Evolutionary conservation across 2,113 vertebrate genomes (phyloP).

Genomic region (Rattus norvegicus): DNA sequence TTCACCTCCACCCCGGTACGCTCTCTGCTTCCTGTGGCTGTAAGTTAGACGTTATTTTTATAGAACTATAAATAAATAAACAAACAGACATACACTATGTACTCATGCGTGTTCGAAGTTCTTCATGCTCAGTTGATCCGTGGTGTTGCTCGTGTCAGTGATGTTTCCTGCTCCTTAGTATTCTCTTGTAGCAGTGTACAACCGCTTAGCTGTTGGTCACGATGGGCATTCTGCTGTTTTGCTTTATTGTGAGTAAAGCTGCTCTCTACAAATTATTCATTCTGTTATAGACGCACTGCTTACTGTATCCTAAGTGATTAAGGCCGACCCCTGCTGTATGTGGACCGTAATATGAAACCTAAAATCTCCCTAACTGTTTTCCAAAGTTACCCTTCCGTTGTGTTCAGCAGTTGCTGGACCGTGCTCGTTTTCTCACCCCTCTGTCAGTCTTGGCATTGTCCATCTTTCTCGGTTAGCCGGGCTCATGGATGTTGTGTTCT

Average conservation of each 20-base stretch:
- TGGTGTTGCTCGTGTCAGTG: not conserved
- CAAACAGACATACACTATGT: too few relatives aligned
- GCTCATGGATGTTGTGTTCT: not conserved
- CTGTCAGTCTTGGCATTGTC: not conserved
- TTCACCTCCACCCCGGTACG: not conserved
- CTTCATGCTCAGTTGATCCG: not conserved
- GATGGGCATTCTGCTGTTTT: slow-evolving; percentile 14
- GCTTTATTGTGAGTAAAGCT: slow-evolving; percentile 56
- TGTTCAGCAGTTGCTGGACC: not conserved
- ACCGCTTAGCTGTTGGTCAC: not conserved
- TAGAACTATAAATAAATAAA: not conserved
- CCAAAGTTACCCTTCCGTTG: not conserved
- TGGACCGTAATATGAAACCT: not conserved
- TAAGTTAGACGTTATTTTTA: slow-evolving; percentile 6
- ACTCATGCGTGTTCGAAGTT: not conserved
- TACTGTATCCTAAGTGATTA: not conserved
- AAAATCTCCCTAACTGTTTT: not conserved
- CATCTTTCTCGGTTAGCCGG: slow-evolving; percentile 9
- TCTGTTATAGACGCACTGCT: not conserved
- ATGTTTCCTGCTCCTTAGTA: not conserved
- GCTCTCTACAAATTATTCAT: not conserved
- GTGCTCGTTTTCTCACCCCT: not conserved
- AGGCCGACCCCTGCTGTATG: not conserved
- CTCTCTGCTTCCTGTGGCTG: not conserved
- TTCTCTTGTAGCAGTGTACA: not conserved